These are phyloP conservation scores for Planiliza haematocheilus DNA, from an alignment of 2,113 vertebrate genomes.

Conservation along the genomic window DNA sequence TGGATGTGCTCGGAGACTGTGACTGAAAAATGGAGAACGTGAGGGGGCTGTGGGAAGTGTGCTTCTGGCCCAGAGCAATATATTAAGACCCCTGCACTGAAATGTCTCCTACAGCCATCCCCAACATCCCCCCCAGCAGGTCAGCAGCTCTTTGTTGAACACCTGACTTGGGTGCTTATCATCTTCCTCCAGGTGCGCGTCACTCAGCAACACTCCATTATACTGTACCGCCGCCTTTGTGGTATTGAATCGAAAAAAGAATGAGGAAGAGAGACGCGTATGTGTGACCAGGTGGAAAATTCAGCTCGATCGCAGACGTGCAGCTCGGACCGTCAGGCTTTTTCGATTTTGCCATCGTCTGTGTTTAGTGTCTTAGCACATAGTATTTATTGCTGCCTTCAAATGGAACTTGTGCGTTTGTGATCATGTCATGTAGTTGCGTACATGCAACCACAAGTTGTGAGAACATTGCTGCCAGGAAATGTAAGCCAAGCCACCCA, in stretches of 20 bases:
- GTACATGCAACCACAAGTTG: no score
- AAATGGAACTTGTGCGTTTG: no score
- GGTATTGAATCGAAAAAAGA: neutral
- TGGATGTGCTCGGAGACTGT: constrained; percentile 51
- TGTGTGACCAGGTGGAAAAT: constrained; percentile 26
- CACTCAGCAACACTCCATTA: constrained; percentile 68
- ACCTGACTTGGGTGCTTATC: constrained; percentile 61
- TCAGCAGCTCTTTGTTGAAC: constrained; percentile 51
- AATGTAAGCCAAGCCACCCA: no score
- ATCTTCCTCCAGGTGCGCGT: constrained; percentile 64
- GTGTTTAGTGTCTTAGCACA: no score
- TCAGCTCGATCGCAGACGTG: no score
- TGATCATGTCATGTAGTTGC: no score
- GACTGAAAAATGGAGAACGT: constrained; percentile 53
- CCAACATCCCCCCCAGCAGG: constrained; percentile 29
- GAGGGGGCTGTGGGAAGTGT: constrained; percentile 56
- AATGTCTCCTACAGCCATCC: constrained; percentile 41
- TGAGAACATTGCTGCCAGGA: no score
- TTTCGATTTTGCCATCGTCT: no score
- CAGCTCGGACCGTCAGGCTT: no score
- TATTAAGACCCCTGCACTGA: constrained; percentile 48
- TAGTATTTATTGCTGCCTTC: no score
- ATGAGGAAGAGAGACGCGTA: constrained; percentile 14
- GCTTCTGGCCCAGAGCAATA: constrained; percentile 48
- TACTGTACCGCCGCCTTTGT: constrained; percentile 40